Base-by-base conservation (phyloP, 2,888 invertebrate genomes). In the Molorchus minor region DNA sequence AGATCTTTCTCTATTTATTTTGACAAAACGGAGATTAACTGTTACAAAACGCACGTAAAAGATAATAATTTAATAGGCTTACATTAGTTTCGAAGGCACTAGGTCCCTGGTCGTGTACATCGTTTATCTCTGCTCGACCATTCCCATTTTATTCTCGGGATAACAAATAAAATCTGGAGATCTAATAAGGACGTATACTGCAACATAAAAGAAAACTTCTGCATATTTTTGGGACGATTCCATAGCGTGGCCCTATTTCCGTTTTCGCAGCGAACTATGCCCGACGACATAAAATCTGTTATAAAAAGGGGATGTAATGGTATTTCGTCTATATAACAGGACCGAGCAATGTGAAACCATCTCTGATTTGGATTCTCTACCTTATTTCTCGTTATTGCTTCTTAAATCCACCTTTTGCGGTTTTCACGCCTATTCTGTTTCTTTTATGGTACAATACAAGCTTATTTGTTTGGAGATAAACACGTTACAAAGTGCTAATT, bases 231-330 rank as follows among this genome's bases (percentile, higher is more conserved):
- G 25, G 21, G 49, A 21, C 19, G 12, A 47, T 47, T 47, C 46
- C 20, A 35, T 35, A 47, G 46, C 46, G 10, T 35, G 20, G 35
- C 35, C 46, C 35, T 19, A 47, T 47, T 35, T 47, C 46, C 46
- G 46, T 33, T 55, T 61, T 17, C 35, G 20, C 44, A 45, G 21
- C 20, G 12, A 45, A 30, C 40, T 38, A 44, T 55, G 43, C 17
- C 36, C 36, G 21, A 35, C 54, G 35, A 30, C 44, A 55, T 55
- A 55, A 55, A 55, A 46, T 58, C 59, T 59, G 61, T 69, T 69
- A 64, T 69, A 65, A 69, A n/a, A 58, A 58, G 21, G 56, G 59
- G 58, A 66, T 68, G 62, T 66, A 65, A 67, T 67, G 64, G 58
- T 59, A 67, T 64, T 64, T 51, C 41, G 59, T 59, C 53, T 54